Evolutionary conservation across 2,888 invertebrate genomes (phyloP).

Genomic region (Antheraea assamensis): DNA sequence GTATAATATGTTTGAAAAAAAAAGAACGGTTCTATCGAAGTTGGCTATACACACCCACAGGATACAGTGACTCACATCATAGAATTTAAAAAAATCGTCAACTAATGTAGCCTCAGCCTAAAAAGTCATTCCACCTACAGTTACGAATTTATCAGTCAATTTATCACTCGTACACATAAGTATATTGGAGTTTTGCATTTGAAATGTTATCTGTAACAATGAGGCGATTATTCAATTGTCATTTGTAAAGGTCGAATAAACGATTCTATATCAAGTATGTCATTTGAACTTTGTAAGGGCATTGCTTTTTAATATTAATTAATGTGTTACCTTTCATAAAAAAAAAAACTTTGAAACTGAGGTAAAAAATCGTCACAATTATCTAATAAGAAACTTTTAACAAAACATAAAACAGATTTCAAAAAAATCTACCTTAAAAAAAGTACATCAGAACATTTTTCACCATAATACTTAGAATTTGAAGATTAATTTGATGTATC

Average conservation of each 20-base stretch:
- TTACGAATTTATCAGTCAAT: neutral
- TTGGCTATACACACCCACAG: too few species aligned
- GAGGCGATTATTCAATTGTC: slow-evolving; percentile 17
- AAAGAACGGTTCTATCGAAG: too few species aligned
- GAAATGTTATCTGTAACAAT: slow-evolving; percentile 22
- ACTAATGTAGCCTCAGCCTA: neutral
- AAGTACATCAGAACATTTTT: too few species aligned
- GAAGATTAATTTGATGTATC: too few species aligned
- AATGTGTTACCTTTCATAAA: neutral
- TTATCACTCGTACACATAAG: neutral
- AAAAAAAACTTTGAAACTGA: neutral
- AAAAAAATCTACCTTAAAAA: too few species aligned
- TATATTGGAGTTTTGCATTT: neutral
- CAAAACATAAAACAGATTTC: too few species aligned
- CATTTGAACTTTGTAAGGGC: neutral
- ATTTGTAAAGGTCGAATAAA: slow-evolving; percentile 5
- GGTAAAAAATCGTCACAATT: too few species aligned
- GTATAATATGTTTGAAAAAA: too few species aligned
- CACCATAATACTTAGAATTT: too few species aligned
- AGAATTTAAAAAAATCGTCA: neutral
- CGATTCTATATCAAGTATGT: neutral
- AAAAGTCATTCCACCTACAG: neutral
- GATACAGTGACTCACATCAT: too few species aligned
- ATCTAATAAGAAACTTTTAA: too few species aligned
- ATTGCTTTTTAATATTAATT: neutral